Percentiles rank a stretch among this genome's conserved stretches.
Conservation (phyloP, 2,888 invertebrate genomes). For the Gastracanthus pulcherrimus region DNA sequence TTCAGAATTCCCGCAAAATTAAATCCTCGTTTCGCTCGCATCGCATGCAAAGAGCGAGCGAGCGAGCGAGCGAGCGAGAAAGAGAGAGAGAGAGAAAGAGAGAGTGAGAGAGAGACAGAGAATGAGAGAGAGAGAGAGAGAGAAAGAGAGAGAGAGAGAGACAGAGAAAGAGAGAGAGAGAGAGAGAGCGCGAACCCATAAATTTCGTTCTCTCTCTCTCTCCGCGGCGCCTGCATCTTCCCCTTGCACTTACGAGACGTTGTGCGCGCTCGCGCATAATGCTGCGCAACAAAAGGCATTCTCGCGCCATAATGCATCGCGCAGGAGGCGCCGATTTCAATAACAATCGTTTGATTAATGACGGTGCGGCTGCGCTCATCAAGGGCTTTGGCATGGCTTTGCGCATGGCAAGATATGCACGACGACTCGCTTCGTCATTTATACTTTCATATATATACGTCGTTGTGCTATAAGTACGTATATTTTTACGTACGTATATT, state of each 20-base stretch:
- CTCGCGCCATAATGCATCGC: slow-evolving; percentile 2
- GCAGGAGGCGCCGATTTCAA: slow-evolving; percentile 47
- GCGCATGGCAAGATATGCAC: neutral
- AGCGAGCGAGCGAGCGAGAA: too few relatives aligned
- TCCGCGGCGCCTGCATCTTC: neutral
- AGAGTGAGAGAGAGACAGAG: too few relatives aligned
- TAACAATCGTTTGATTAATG: slow-evolving; percentile 45
- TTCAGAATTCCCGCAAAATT: too few relatives aligned
- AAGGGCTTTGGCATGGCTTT: slow-evolving; percentile 39
- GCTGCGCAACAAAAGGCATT: slow-evolving; percentile 6
- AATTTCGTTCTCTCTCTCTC: neutral
- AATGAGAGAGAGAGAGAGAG: too few relatives aligned
- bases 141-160: too few relatives aligned
- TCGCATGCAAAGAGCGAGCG: too few relatives aligned
- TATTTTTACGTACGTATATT: neutral
- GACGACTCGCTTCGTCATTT: slow-evolving; percentile 2
- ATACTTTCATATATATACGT: neutral
- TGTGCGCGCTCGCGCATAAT: neutral
- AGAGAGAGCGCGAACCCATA: neutral
- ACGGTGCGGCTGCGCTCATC: neutral
- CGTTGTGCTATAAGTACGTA: too few relatives aligned
- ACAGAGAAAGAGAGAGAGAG: too few relatives aligned
- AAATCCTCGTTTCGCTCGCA: too few relatives aligned
- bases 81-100: too few relatives aligned
- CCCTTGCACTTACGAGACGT: slow-evolving; percentile 22